Evolutionary conservation across 1,140 invertebrate genomes (phyloP).

Genomic region (Eupeodes corollae): DNA sequence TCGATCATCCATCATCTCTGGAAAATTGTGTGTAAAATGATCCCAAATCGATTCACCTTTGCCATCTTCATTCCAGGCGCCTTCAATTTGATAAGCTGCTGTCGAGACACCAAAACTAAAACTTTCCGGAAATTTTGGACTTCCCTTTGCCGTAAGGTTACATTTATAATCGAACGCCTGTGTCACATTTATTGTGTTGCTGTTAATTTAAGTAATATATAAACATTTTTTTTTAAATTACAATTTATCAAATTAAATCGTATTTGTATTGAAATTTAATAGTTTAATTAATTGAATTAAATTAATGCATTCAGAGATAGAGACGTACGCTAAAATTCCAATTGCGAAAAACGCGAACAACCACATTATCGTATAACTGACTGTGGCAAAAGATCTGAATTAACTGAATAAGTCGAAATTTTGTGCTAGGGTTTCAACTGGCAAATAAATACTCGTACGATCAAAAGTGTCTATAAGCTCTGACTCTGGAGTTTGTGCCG

Average conservation of each 20-base stretch:
- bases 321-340: no score
- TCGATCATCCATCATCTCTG: conserved; percentile 34
- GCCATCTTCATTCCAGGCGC: conserved; percentile 48
- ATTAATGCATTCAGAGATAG: no score
- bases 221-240: neutral
- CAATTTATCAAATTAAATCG: neutral
- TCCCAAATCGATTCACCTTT: conserved; percentile 50
- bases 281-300: neutral
- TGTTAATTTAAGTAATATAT: neutral
- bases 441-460: no score
- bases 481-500: no score
- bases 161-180: neutral
- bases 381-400: no score
- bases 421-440: no score
- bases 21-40: conserved; percentile 39
- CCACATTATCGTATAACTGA: no score
- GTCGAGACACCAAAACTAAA: conserved; percentile 47
- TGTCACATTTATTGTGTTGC: neutral
- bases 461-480: no score
- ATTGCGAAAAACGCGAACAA: no score
- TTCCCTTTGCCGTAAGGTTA: conserved; percentile 27
- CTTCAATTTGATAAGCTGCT: conserved; percentile 51
- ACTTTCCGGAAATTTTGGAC: conserved; percentile 39
- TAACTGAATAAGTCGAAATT: no score
- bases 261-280: no score